Conservation (phyloP, 1,140 invertebrate species). For the Bombus sibiricus region DNA sequence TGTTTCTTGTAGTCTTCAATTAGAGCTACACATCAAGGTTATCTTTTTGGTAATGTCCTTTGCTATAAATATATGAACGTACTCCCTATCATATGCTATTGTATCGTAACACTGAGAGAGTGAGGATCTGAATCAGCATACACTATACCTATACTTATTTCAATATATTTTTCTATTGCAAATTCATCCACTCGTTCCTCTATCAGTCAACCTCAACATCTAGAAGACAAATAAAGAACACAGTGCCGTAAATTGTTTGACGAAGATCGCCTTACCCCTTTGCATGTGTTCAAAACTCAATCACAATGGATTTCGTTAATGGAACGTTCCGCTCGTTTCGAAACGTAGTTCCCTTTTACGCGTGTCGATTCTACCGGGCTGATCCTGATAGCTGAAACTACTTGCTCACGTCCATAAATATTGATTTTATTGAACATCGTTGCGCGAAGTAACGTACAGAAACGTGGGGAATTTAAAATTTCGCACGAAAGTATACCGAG, state of each 20-base stretch:
- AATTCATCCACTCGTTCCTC: too few relatives aligned
- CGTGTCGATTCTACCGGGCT: background rate
- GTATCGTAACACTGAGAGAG: too few relatives aligned
- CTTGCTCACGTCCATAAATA: background rate
- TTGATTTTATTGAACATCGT: slow-evolving; percentile 19
- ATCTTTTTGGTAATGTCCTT: too few relatives aligned
- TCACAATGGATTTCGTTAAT: background rate
- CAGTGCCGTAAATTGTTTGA: background rate
- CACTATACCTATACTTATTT: too few relatives aligned
- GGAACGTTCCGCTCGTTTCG: background rate
- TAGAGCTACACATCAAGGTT: too few relatives aligned
- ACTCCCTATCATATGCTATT: too few relatives aligned
- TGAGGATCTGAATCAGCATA: too few relatives aligned
- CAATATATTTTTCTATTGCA: too few relatives aligned
- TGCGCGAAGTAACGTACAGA: background rate
- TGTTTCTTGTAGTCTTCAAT: too few relatives aligned
- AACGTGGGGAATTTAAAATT: background rate
- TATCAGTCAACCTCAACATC: too few relatives aligned
- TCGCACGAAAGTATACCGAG: background rate
- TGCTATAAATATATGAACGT: too few relatives aligned
- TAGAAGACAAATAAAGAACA: background rate
- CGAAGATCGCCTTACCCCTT: background rate
- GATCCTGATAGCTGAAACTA: background rate
- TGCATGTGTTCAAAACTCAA: background rate
- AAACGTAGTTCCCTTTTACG: slow-evolving; percentile 13